phyloP scores from a whole-genome alignment of 2,888 invertebrate species.

The Pristionchus exspectatus region DNA sequence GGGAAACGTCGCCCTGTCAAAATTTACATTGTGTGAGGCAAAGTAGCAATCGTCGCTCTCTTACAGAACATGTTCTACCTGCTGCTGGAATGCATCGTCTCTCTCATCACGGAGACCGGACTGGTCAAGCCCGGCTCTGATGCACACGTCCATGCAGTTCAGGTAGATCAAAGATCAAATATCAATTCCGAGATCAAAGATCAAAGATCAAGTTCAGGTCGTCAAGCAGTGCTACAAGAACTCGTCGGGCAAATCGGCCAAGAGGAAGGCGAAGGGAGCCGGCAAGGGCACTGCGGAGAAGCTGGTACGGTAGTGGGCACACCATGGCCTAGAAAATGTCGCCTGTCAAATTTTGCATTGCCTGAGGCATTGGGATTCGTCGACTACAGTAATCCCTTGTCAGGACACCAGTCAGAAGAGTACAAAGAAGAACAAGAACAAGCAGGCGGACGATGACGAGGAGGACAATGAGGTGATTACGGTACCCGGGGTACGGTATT shows the following conservation, averaged over 20 bases:
- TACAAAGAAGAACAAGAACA: background rate
- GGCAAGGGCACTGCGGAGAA: constrained; percentile 12
- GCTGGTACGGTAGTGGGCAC: constrained; percentile 10
- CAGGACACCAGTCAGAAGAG: background rate
- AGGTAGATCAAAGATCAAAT: constrained; percentile 27
- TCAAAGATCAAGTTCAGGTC: background rate
- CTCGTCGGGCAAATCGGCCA: constrained; percentile 4
- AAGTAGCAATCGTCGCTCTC: background rate
- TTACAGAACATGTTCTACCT: constrained; percentile 35
- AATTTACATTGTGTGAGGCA: background rate
- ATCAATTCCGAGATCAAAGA: background rate
- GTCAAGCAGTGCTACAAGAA: constrained; percentile 21
- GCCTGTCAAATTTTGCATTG: background rate
- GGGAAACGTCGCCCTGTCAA: background rate
- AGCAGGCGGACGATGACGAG: background rate
- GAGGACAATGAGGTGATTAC: constrained; percentile 24
- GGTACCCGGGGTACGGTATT: background rate
- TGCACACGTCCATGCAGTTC: background rate
- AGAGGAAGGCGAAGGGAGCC: background rate
- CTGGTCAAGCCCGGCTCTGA: constrained; percentile 35
- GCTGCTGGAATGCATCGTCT: constrained; percentile 26
- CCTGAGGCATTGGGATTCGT: background rate
- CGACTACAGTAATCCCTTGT: background rate
- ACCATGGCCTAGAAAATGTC: background rate
- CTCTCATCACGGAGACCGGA: constrained; percentile 38